These are phyloP conservation scores for Pseudorhiza aurosa DNA, from an alignment of 30 jellyfish, hydroid and myxozoan species.

Conservation along the genomic window DNA sequence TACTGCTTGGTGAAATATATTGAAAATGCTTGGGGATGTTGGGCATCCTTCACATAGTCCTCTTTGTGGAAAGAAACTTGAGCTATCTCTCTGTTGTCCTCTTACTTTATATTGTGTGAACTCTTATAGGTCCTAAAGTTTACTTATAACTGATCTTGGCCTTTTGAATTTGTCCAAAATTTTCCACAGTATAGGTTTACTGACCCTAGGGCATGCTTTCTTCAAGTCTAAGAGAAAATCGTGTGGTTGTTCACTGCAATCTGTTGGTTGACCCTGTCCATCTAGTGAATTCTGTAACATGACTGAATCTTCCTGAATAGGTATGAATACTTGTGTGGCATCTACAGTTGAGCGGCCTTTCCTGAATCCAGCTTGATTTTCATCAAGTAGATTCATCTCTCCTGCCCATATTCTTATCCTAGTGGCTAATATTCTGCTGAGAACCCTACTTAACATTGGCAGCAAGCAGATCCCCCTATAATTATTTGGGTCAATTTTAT, in stretches of 20 bases:
- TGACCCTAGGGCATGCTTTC: background rate
- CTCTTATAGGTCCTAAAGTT: background rate
- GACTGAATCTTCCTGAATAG: background rate
- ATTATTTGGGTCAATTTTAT: background rate
- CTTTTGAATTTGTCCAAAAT: background rate
- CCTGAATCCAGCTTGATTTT: background rate
- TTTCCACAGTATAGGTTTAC: background rate
- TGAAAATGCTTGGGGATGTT: background rate
- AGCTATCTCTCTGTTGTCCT: background rate
- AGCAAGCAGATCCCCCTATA: constrained; percentile 2
- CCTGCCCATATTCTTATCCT: background rate
- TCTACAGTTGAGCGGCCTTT: background rate
- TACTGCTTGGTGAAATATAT: background rate
- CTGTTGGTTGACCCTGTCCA: background rate
- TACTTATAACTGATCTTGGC: background rate
- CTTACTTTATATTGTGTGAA: background rate
- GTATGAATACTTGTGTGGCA: background rate
- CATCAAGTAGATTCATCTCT: background rate
- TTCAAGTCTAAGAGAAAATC: background rate
- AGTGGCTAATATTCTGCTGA: background rate
- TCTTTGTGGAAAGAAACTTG: constrained; percentile 3
- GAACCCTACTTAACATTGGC: background rate
- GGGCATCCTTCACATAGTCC: background rate
- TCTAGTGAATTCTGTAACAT: background rate
- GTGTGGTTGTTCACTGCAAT: background rate